Evolutionary conservation across 2,113 vertebrate genomes (phyloP), one percentile per base, ranked within the genome.

Genomic region (Pollachius pollachius): DNA sequence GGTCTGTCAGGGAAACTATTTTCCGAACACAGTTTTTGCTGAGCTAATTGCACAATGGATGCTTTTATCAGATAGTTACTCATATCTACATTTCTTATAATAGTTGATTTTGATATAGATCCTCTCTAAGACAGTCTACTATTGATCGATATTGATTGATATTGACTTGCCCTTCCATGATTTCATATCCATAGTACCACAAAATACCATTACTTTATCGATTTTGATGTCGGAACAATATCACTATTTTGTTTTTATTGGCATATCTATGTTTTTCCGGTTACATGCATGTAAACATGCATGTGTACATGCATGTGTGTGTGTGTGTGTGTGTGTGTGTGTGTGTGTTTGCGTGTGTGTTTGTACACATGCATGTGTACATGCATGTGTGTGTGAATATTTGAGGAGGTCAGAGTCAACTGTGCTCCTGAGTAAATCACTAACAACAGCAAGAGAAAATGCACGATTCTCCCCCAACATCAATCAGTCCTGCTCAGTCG

Each of bases 401-500:
- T 9, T 70, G 21, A 62, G 63, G 16, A 27, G 48, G 58, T 61
- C 41, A 63, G 61, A 52, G 69, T 16, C 6, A 18, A 5, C 9
- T 9, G 17, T 52, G 18, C 7, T 63, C 8, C 52, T 64, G 1
- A 64, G 61, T 34, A 64, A 70, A 70, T 57, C 52, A 56, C 41
- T 56, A 48, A 64, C 15, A 62, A 5, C 23, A 16, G 23, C 61
- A 57, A 70, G 62, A 61, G 17, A 25, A 70, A 63, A 19, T 13
- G 25, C 19, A 23, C 62, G 9, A 57, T 64, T 64, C 25, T 25
- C 48, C 17, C 16, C 48, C 25, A 62, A 61, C 57, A 64, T 64
- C 62, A 64, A 57, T 70, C 62, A 64, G 62, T 25, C 57, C 59
- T 75, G 76, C 73, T 81, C 65, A n/a, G 75, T 73, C 73, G 67